phyloP scores from a whole-genome alignment of 2,888 invertebrate species.

The Lutraria lutraria region DNA sequence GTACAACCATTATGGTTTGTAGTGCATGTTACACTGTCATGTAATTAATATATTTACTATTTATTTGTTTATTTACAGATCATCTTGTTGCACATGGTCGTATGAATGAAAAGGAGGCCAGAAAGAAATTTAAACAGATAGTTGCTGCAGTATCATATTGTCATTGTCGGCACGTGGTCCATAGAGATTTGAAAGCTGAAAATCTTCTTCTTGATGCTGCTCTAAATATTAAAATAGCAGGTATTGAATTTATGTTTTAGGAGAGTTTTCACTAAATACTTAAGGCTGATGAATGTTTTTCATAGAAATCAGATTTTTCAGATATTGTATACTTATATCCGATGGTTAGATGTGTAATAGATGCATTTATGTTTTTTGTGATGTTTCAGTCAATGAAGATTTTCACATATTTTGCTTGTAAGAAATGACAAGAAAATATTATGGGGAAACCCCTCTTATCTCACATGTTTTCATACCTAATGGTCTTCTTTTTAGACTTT shows the following conservation, averaged over 20 bases:
- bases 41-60: too few relatives aligned
- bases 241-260: conserved; percentile 62
- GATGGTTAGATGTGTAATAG: background rate
- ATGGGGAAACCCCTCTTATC: too few relatives aligned
- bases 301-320: background rate
- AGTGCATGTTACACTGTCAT: background rate
- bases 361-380: background rate
- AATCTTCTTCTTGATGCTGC: conserved; percentile 97
- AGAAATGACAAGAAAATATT: too few relatives aligned
- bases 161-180: conserved; percentile 96
- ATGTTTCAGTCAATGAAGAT: too few relatives aligned
- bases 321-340: background rate
- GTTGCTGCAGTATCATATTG: conserved; percentile 98
- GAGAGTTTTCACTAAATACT: background rate
- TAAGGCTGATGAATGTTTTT: background rate
- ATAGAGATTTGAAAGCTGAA: conserved; percentile 93
- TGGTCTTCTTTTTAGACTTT: conserved; percentile 91
- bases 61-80: conserved; percentile 78
- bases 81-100: conserved; percentile 91
- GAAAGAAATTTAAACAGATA: conserved; percentile 97
- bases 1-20: too few relatives aligned
- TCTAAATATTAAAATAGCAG: conserved; percentile 96
- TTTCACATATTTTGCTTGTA: too few relatives aligned
- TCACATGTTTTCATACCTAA: too few relatives aligned
- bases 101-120: conserved; percentile 97